Conservation (phyloP, 2,888 invertebrate species). For the Habrosyne pyritoides region DNA sequence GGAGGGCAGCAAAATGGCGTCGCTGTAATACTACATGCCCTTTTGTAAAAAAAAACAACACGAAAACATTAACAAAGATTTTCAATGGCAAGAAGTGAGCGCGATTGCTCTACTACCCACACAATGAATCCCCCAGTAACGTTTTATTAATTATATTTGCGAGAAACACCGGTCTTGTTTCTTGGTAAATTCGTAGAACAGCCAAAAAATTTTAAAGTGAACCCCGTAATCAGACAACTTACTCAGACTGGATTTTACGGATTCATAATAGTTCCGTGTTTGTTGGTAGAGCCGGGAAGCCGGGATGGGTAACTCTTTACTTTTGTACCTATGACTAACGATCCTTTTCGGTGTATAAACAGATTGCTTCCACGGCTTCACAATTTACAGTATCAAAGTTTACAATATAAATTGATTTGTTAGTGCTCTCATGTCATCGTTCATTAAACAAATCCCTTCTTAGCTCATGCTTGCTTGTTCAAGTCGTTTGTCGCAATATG, state of each 20-base stretch:
- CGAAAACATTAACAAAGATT: not conserved
- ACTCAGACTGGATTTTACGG: slow-evolving; percentile 24
- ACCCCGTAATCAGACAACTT: slow-evolving; percentile 18
- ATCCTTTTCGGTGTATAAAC: slow-evolving; percentile 23
- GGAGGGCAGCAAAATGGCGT: no score
- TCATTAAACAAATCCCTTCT: slow-evolving; percentile 23
- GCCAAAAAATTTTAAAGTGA: slow-evolving; percentile 23
- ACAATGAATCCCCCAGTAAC: not conserved
- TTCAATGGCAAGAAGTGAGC: not conserved
- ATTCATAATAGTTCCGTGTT: slow-evolving; percentile 18
- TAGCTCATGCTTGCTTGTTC: slow-evolving; percentile 7
- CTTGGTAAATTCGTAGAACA: slow-evolving; percentile 30
- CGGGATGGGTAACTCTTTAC: not conserved
- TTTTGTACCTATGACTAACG: slow-evolving; percentile 21
- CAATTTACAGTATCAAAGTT: slow-evolving; percentile 16
- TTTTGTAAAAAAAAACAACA: not conserved
- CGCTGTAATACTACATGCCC: no score
- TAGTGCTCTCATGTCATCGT: slow-evolving; percentile 23
- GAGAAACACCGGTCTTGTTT: slow-evolving; percentile 23
- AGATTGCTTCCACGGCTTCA: slow-evolving; percentile 20
- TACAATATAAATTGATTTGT: slow-evolving; percentile 26
- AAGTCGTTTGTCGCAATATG: slow-evolving; percentile 45
- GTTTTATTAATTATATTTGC: slow-evolving; percentile 16
- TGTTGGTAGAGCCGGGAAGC: slow-evolving; percentile 11
- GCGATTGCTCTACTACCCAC: not conserved